A percentile compares a stretch with the other conserved stretches of the same genome.
phyloP scores from a whole-genome alignment of 2,888 invertebrate genomes.

The Theretra japonica region DNA sequence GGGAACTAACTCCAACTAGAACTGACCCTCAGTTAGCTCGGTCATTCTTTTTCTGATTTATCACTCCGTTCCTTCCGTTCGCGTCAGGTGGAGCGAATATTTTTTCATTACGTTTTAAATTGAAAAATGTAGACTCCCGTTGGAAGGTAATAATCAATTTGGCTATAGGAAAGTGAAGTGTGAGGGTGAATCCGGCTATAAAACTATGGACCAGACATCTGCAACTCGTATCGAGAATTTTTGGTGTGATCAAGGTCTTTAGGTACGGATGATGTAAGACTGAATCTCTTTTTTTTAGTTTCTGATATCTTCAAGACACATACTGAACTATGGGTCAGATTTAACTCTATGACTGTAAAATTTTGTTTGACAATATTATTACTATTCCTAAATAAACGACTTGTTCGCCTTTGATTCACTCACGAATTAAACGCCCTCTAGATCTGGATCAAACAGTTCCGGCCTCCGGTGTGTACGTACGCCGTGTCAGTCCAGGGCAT shows the following conservation, averaged over 20 bases:
- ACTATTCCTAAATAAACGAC: neutral
- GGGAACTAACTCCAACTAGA: conserved; percentile 28
- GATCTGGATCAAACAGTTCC: neutral
- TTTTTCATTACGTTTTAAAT: neutral
- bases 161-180: too few species aligned
- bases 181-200: too few species aligned
- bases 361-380: too few species aligned
- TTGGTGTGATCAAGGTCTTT: too few species aligned
- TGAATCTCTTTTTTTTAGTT: too few species aligned
- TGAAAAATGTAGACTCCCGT: neutral
- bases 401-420: neutral
- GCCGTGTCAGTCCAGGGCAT: neutral
- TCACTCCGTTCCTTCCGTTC: neutral
- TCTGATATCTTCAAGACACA: too few species aligned
- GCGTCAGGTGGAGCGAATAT: neutral
- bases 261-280: too few species aligned
- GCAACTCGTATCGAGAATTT: too few species aligned
- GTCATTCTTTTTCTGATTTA: conserved; percentile 16
- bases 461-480: neutral
- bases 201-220: too few species aligned
- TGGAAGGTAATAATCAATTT: too few species aligned
- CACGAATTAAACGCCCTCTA: neutral
- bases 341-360: too few species aligned
- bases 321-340: too few species aligned
- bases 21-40: conserved; percentile 31